Evolutionary conservation across 2,113 vertebrate species (phyloP).

Genomic region (Geothlypis trichas): DNA sequence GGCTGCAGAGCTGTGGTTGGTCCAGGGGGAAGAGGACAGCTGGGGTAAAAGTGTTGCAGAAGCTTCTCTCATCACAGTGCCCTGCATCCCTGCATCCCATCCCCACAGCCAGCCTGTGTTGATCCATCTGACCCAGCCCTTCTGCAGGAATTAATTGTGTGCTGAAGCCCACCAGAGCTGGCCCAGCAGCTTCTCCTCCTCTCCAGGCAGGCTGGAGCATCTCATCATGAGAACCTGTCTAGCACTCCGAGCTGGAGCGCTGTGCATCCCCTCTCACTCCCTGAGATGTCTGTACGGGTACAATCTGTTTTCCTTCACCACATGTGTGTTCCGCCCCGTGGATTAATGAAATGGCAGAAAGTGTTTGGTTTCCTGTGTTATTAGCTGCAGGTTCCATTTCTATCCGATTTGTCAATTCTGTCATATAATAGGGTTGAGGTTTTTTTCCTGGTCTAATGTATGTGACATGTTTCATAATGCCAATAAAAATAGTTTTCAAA

Average conservation of each 20-base stretch:
- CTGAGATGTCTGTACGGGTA: background rate
- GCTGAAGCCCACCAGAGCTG: background rate
- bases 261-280: background rate
- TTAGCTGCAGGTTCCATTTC: slow-evolving; percentile 52
- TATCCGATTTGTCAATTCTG: slow-evolving; percentile 27
- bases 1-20: background rate
- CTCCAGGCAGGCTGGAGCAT: background rate
- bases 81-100: background rate
- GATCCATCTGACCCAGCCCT: background rate
- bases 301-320: slow-evolving; percentile 35
- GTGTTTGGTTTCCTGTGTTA: background rate
- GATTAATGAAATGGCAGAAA: background rate
- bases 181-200: background rate
- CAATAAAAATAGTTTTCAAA: slow-evolving; percentile 36
- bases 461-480: slow-evolving; percentile 16
- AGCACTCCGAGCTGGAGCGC: background rate
- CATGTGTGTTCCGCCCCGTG: background rate
- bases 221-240: background rate
- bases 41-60: background rate
- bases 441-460: background rate
- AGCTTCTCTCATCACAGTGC: background rate
- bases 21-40: accelerated
- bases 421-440: background rate
- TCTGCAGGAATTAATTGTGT: background rate
- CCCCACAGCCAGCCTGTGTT: background rate